These are phyloP conservation scores for Gasterosteus aculeatus DNA, from an alignment of 2,113 vertebrate genomes.

Conservation along the genomic window DNA sequence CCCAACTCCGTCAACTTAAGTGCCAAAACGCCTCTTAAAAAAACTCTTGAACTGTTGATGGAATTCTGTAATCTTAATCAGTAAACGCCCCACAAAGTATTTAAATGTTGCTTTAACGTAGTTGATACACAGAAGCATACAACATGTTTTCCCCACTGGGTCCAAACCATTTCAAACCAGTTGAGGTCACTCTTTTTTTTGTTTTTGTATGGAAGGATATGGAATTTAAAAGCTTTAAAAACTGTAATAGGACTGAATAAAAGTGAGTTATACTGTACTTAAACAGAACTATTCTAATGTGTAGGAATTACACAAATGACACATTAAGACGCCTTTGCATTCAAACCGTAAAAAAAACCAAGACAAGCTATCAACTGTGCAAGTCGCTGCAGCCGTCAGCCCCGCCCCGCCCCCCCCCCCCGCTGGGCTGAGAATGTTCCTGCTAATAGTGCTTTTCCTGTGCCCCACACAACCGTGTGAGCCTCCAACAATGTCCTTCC, in stretches of 20 bases:
- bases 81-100: background rate
- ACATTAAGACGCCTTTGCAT: slow-evolving; percentile 34
- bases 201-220: background rate
- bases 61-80: background rate
- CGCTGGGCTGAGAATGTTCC: slow-evolving; percentile 39
- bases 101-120: background rate
- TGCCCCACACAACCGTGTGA: slow-evolving; percentile 50
- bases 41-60: background rate
- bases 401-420: slow-evolving; percentile 21
- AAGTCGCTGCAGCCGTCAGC: slow-evolving; percentile 27
- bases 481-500: slow-evolving; percentile 17
- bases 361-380: slow-evolving; percentile 38
- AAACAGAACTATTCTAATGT: background rate
- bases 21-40: background rate
- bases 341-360: slow-evolving; percentile 21
- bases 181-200: background rate
- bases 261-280: background rate
- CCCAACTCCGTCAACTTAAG: background rate
- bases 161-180: background rate
- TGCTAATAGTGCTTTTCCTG: slow-evolving; percentile 58
- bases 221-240: background rate
- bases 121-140: background rate
- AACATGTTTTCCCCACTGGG: background rate
- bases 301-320: background rate
- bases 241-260: background rate